phyloP scores from a whole-genome alignment of 2,797 vertebrate genomes.

The Mus minutoides region DNA sequence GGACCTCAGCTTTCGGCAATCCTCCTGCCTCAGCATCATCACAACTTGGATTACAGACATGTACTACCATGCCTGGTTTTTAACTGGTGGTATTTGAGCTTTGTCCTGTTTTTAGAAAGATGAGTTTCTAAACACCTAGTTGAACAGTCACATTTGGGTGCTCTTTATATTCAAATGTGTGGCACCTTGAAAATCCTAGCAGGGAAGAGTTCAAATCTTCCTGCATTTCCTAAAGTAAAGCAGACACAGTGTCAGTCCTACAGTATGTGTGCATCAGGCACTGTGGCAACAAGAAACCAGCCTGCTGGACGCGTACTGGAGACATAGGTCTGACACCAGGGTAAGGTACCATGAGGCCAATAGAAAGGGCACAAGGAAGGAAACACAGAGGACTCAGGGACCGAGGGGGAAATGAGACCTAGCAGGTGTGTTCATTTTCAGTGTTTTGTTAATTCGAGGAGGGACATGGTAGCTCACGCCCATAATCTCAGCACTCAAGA shows the following conservation, averaged over 20 bases:
- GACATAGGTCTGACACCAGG: slow-evolving; percentile 6
- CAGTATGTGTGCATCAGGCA: neutral
- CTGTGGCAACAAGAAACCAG: slow-evolving; percentile 29
- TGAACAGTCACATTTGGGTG: neutral
- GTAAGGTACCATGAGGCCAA: neutral
- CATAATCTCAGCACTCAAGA: neutral
- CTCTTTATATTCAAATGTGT: slow-evolving; percentile 4
- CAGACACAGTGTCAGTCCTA: slow-evolving; percentile 10
- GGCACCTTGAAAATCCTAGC: slow-evolving; percentile 1
- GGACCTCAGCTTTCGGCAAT: neutral
- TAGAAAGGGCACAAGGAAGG: neutral
- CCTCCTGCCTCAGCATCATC: neutral
- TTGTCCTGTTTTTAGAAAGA: slow-evolving; percentile 47
- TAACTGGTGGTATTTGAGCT: slow-evolving; percentile 29
- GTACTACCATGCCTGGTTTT: neutral
- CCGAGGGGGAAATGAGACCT: neutral
- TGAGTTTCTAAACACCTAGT: neutral
- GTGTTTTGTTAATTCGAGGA: neutral
- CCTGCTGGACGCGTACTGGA: neutral
- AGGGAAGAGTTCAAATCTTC: neutral
- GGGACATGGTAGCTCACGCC: neutral
- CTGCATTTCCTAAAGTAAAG: slow-evolving; percentile 12
- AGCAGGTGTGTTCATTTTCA: neutral
- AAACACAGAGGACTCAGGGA: neutral
- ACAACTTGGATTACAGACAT: neutral